phyloP scores from a whole-genome alignment of 2,113 vertebrate genomes.

The Pycnonotus jocosus region DNA sequence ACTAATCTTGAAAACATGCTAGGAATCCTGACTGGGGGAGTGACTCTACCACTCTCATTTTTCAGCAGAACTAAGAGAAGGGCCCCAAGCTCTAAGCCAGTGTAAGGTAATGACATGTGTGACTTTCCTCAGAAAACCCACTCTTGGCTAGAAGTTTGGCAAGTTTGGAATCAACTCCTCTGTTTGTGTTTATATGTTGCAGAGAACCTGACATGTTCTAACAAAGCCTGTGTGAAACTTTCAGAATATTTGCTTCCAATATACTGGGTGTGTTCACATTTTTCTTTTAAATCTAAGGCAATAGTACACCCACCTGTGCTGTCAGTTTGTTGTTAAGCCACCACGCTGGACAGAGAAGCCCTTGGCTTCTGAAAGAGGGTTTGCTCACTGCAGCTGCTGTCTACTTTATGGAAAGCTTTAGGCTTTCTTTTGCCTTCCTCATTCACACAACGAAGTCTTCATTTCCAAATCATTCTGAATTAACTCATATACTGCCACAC shows the following conservation, averaged over 20 bases:
- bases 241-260: neutral
- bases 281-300: neutral
- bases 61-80: neutral
- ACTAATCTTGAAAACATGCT: neutral
- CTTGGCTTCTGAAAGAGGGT: neutral
- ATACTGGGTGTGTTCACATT: neutral
- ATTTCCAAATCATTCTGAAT: neutral
- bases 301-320: neutral
- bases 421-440: neutral
- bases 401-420: neutral
- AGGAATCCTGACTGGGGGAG: neutral
- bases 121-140: neutral
- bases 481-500: neutral
- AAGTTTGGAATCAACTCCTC: neutral
- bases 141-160: neutral
- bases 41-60: neutral
- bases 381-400: neutral
- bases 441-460: neutral
- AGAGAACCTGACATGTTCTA: neutral
- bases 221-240: neutral
- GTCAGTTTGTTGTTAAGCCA: neutral
- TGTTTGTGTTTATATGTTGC: neutral
- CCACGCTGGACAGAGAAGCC: neutral
- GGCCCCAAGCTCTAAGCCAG: neutral
- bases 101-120: neutral